Evolutionary conservation across 2,113 vertebrate genomes (phyloP), one percentile per base, ranked within the genome.

Genomic region (Dipodomys stephensi): DNA sequence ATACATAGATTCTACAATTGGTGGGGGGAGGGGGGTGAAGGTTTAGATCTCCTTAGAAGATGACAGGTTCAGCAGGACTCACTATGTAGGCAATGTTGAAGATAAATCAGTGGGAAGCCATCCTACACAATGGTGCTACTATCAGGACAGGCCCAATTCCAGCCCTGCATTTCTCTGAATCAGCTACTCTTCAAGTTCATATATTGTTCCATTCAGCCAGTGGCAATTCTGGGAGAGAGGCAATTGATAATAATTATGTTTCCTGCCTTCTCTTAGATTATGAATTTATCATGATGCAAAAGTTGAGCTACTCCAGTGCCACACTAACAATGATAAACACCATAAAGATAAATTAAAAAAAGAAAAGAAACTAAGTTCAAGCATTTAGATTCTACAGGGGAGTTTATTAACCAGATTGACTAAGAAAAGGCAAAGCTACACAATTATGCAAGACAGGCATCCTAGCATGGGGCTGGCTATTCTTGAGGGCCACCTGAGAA

Each of bases 221-320:
- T 90, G 85, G 96, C 90, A 89, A 88, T 81, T 93, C 88, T 3
- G 2, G 39, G 93, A 94, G 67, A 94, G 87, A 96, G 39, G 96
- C 95, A 80, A 97, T 97, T 97, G 97, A 97, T 97, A 97, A 96
- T 95, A 97, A 96, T 97, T 95, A 97, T 25, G n/a, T 96, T 97
- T 95, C 96, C 95, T 85, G 97, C 88, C 94, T 97, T 92, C 97
- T 97, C 96, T 77, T 22, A 94, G 95, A 92, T 96, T 97, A 97
- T 97, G 93, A 97, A 97, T 97, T 97, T 97, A 97, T 96, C 96
- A 97, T 96, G 96, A 97, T 95, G 95, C 7, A 3, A 93, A 96
- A 94, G 87, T 77, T 60, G n/a, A 96, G 94, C 85, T 88, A 86
- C 85, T 96, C 85, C 65, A 93, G 96, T 96, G 97, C 90, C 85